Conservation (phyloP, 1,140 invertebrate species). For the Lordiphosa collinella region DNA sequence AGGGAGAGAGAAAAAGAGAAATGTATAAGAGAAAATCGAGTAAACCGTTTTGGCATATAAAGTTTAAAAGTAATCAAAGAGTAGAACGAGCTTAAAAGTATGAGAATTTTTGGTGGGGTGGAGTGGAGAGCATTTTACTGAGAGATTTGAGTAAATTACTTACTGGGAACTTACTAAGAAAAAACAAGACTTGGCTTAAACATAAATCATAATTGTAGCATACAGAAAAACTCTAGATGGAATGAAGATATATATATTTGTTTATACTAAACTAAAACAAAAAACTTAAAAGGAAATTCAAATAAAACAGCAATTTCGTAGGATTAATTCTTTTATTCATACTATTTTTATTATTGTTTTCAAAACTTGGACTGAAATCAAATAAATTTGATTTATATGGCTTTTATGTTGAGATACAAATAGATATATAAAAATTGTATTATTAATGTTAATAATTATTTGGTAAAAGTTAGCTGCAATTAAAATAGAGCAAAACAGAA, state of each 20-base stretch:
- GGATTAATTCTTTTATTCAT: constrained; percentile 45
- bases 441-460: constrained; percentile 18
- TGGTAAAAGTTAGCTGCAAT: constrained; percentile 16
- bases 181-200: too few relatives aligned
- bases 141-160: not conserved
- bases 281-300: constrained; percentile 24
- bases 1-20: constrained; percentile 22
- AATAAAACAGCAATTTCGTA: constrained; percentile 30
- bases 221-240: too few relatives aligned
- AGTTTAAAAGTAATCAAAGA: constrained; percentile 27
- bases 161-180: too few relatives aligned
- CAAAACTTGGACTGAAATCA: constrained; percentile 75
- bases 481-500: constrained; percentile 3
- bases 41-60: constrained; percentile 12
- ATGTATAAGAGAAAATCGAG: constrained; percentile 7
- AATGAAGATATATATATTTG: too few relatives aligned
- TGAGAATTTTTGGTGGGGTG: constrained; percentile 23
- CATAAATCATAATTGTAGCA: constrained; percentile 28
- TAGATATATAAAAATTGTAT: constrained; percentile 19
- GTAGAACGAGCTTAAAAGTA: constrained; percentile 60
- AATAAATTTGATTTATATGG: constrained; percentile 63
- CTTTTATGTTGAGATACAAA: constrained; percentile 20
- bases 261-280: constrained; percentile 1
- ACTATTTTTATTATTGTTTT: constrained; percentile 30
- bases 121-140: constrained; percentile 7